These are phyloP conservation scores for Diuraphis noxia DNA, from an alignment of 1,140 invertebrate species.

Conservation along the genomic window DNA sequence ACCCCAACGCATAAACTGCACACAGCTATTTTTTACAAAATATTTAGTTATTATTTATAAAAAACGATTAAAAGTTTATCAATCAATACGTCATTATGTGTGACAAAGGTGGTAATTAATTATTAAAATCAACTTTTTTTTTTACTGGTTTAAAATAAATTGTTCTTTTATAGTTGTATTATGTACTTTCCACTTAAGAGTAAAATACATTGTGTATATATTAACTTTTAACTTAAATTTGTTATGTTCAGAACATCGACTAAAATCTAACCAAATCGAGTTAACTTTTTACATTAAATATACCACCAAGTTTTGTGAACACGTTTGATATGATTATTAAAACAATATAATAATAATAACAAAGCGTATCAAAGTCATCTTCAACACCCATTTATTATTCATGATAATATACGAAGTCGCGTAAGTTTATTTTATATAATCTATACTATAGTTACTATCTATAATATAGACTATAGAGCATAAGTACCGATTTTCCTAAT, in stretches of 20 bases:
- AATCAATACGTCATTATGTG: not conserved
- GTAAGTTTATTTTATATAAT: too few species aligned
- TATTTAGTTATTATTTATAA: not conserved
- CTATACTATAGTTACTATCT: too few species aligned
- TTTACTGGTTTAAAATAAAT: not conserved
- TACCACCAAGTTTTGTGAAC: not conserved
- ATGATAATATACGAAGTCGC: too few species aligned
- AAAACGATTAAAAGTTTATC: not conserved
- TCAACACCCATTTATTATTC: not conserved
- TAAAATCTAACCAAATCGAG: not conserved
- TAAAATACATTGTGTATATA: not conserved
- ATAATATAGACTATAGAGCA: too few species aligned
- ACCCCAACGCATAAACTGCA: not conserved
- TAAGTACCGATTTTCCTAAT: too few species aligned
- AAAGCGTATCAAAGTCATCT: not conserved
- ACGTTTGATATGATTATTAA: not conserved
- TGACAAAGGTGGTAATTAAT: not conserved
- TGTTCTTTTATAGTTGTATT: not conserved
- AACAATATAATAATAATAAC: not conserved
- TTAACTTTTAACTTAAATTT: not conserved
- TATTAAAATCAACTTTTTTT: not conserved
- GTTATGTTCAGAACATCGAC: not conserved
- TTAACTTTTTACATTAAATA: not conserved
- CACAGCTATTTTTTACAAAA: not conserved
- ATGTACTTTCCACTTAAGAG: not conserved